Evolutionary conservation across 2,113 vertebrate species (phyloP).

Genomic region (Casuarius casuarius): DNA sequence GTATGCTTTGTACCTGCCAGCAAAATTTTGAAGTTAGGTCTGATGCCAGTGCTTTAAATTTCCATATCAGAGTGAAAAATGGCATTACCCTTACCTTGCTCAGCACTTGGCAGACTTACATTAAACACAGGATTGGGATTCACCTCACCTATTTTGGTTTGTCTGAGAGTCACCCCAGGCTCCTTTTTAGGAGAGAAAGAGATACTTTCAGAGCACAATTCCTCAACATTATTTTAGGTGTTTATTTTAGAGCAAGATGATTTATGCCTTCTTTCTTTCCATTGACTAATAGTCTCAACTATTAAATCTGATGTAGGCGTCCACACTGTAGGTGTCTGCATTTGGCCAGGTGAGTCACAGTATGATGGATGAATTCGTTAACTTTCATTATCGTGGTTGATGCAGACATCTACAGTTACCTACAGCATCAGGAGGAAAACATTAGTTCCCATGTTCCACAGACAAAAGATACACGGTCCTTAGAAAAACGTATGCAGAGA

Average conservation of each 20-base stretch:
- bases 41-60: background rate
- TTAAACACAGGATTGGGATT: background rate
- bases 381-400: conserved; percentile 7
- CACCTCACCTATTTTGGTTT: background rate
- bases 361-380: background rate
- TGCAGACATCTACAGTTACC: conserved; percentile 35
- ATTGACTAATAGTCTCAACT: background rate
- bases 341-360: background rate
- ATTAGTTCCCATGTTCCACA: background rate
- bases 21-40: background rate
- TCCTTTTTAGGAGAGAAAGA: background rate
- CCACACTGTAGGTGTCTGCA: background rate
- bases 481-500: background rate
- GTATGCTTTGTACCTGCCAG: background rate
- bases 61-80: background rate
- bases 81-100: background rate
- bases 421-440: conserved; percentile 20
- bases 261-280: background rate
- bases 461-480: background rate
- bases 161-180: background rate
- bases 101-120: background rate
- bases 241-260: background rate
- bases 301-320: background rate
- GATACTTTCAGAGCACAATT: background rate
- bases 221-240: background rate